Evolutionary conservation across 2,113 vertebrate genomes (phyloP).

Genomic region (Gila orcuttii): DNA sequence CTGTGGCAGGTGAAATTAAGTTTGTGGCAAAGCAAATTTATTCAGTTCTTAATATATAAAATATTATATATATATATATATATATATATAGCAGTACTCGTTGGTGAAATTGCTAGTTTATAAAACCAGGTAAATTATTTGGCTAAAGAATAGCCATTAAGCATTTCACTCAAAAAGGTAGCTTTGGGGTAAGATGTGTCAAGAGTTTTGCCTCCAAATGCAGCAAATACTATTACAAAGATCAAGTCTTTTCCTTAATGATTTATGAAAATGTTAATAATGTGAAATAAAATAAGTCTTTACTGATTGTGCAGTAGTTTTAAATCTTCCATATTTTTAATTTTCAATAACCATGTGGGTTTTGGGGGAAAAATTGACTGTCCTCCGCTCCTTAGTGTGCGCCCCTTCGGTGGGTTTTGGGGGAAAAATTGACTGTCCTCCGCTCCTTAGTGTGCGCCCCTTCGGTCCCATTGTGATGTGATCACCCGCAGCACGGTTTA

Average conservation of each 20-base stretch:
- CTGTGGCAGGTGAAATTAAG: not conserved
- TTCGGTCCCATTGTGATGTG: not conserved
- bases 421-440: not conserved
- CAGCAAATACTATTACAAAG: not conserved
- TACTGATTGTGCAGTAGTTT: too few relatives aligned
- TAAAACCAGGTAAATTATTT: not conserved
- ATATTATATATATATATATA: too few relatives aligned
- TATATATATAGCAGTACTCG: not conserved
- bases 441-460: not conserved
- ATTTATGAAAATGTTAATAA: not conserved
- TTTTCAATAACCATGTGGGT: not conserved
- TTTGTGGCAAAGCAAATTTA: not conserved
- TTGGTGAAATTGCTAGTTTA: not conserved
- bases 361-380: not conserved
- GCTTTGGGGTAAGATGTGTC: not conserved
- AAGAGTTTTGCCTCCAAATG: not conserved
- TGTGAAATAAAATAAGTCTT: not conserved
- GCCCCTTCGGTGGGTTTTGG: not conserved
- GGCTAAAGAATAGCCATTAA: not conserved
- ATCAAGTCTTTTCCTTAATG: not conserved
- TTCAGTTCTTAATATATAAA: not conserved
- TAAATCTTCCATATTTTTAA: too few relatives aligned
- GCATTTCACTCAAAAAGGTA: not conserved
- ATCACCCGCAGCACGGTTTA: conserved; percentile 13
- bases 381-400: not conserved